Evolutionary conservation across 2,888 invertebrate species (phyloP).

Genomic region (Drepanosiphum platanoidis): DNA sequence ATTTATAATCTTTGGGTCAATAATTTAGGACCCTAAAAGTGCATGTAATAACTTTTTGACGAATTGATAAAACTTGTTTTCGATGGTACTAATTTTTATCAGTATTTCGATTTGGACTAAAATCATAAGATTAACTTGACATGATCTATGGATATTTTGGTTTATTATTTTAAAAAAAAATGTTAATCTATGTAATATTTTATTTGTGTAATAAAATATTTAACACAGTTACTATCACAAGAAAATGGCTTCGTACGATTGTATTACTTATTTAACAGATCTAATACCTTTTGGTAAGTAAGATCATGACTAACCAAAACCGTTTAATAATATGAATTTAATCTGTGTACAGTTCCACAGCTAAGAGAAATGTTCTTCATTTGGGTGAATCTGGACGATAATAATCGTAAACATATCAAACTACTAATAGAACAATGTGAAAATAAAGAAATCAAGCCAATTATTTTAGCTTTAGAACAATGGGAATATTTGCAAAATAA

Average conservation of each 20-base stretch:
- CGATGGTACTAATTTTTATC: too few species aligned
- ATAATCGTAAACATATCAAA: not conserved
- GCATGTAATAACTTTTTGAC: too few species aligned
- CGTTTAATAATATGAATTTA: not conserved
- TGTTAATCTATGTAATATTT: not conserved
- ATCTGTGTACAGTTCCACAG: constrained; percentile 4
- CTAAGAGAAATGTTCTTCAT: constrained; percentile 25
- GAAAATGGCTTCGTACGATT: not conserved
- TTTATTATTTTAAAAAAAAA: not conserved
- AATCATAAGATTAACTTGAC: too few species aligned
- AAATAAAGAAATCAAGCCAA: not conserved
- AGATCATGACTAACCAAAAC: not conserved
- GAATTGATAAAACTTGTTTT: too few species aligned
- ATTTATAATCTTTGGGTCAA: too few species aligned
- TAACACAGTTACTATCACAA: too few species aligned
- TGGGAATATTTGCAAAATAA: constrained; percentile 36
- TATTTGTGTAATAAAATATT: too few species aligned
- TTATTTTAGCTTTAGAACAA: constrained; percentile 23
- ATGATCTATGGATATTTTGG: not conserved
- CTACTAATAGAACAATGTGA: not conserved
- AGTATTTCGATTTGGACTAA: too few species aligned
- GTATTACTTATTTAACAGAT: not conserved
- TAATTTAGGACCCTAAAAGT: too few species aligned
- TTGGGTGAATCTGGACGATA: constrained; percentile 15
- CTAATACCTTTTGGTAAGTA: constrained; percentile 41